Evolutionary conservation across 2,113 vertebrate genomes (phyloP), one percentile per base, ranked within the genome.

Genomic region (Gymnogyps californianus): DNA sequence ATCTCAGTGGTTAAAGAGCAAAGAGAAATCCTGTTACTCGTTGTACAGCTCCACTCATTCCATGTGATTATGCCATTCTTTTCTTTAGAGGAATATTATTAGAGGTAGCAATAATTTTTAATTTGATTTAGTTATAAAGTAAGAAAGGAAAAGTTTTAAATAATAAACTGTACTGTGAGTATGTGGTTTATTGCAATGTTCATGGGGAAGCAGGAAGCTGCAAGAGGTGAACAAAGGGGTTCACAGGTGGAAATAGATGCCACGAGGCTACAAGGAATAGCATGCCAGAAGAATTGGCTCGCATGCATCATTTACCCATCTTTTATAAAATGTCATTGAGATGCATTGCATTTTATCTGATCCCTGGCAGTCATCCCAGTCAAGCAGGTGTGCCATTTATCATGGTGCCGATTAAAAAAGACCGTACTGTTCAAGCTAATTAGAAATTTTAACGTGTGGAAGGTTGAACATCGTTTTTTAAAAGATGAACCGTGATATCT

Each of bases 301-400:
- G 7, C 65, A 55, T 78, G 80, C 90, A 84, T 96, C 86, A 65
- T 92, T 95, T 95, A 78, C 65, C 59, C 69, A 67, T 95, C 72
- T 82, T 92, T 67, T 87, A 71, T 67, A 70, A 84, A 87, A 83
- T 64, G 81, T 92, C 83, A 89, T 44, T 92, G 95, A 90, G 72
- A 97, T 96, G 92, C 89, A 86, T 44, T 93, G 72, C 89, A 26
- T 89, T 96, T 93, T 95, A 67, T 93, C 58, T 93, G 89, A 62
- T 92, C 89, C 87, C 85, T 97, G 97, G 97, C 96, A 96, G 80
- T 83, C 65, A 67, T 93, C 95, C 96, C 95, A 93, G 77, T 55
- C 77, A 95, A 93, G 80, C 96, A 97, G 96, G 97, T 97, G 97
- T 97, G 90, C 90, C 61, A 82, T 92, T 97, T 89, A 94, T 96